Evolutionary conservation across 2,888 invertebrate species (phyloP).

Genomic region (Ganaspis brasiliensis): DNA sequence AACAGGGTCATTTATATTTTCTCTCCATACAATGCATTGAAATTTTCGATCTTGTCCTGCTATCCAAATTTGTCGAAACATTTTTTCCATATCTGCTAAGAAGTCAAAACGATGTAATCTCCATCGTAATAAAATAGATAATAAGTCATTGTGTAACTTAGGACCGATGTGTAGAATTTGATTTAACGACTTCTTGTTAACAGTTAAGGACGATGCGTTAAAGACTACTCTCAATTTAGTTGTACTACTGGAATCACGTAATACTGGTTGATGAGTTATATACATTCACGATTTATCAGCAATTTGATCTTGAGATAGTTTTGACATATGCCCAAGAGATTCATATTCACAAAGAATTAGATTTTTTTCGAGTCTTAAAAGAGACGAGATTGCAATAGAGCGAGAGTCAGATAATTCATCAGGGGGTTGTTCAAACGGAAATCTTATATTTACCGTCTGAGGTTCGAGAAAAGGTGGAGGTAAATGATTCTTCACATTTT

Average conservation of each 20-base stretch:
- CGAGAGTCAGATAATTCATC: neutral
- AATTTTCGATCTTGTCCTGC: neutral
- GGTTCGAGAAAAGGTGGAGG: neutral
- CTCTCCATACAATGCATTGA: neutral
- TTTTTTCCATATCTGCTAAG: neutral
- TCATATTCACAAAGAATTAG: too few species aligned
- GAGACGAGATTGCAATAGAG: neutral
- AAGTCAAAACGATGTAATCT: neutral
- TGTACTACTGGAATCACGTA: neutral
- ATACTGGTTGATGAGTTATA: conserved; percentile 18
- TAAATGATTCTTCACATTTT: neutral
- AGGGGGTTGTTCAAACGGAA: conserved; percentile 3
- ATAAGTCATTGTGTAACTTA: neutral
- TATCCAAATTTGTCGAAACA: neutral
- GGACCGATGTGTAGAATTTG: neutral
- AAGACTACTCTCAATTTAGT: conserved; percentile 27
- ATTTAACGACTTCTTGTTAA: neutral
- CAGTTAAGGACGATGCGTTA: neutral
- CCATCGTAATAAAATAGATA: neutral
- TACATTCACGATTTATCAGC: neutral
- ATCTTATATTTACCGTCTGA: conserved; percentile 26
- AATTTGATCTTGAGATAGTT: neutral
- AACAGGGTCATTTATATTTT: neutral
- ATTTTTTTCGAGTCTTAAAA: neutral
- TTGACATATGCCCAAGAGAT: neutral